Base-by-base conservation (phyloP, 2,888 invertebrate species). In the Cataglyphis rosenhaueri region DNA sequence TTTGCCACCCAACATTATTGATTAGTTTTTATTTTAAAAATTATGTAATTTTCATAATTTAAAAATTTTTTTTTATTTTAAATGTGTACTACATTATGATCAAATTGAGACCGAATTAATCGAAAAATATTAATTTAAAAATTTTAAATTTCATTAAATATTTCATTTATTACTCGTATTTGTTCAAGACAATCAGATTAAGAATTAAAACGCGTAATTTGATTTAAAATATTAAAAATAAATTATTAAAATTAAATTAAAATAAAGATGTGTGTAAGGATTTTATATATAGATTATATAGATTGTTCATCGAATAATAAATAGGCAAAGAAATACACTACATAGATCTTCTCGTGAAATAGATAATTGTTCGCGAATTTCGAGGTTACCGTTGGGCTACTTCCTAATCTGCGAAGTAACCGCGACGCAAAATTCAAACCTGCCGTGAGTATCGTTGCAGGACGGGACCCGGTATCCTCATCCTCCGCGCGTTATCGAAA, bases 401-500 rank as follows among this genome's bases (percentile, higher is more conserved):
- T 65, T 79, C 74, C 78, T 85, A 79, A 78, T 85, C 73, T 85
- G 81, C 75, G 61, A 84, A 85, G 73, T 61, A 82, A 82, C 78
- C 79, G 71, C 74, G 85, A 78, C 83, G 84, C 81, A 79, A 85
- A 87, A 89, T 88, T 86, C 88, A 75, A 83, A 87, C 74, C 76
- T 78, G 86, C 83, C 75, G 29, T 29, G 89, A 71, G 83, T 87
- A 85, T 82, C 84, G 57, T 78, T 78, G 62, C 75, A 82, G 84
- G 86, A 86, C 84, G 88, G 71, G 82, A 68, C 85, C 70, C 78
- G 83, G 84, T 86, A 85, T 88, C 87, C 92, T 92, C 92, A 89
- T 91, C 91, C 92, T 92, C 90, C 91, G 87, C n/a, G n/a, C 52
- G 52, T 91, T 95, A 95, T 95, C 95, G 95, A 95, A 95, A 95